These are phyloP conservation scores for Anoura caudifer DNA, from an alignment of 2,113 vertebrate species.

Conservation along the genomic window DNA sequence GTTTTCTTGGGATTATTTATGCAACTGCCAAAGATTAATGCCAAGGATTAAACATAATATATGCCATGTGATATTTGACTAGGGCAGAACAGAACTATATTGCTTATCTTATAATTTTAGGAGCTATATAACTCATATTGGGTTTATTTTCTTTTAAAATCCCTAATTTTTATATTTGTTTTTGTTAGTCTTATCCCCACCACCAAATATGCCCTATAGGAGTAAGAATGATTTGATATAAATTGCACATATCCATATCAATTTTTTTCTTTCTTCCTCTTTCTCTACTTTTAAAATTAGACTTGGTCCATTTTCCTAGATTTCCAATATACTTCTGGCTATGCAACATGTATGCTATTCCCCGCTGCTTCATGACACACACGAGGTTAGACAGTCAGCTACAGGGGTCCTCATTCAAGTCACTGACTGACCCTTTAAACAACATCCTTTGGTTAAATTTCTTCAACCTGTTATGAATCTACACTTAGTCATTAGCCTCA, in stretches of 20 bases:
- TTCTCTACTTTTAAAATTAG: not conserved
- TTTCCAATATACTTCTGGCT: not conserved
- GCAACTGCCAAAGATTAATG: not conserved
- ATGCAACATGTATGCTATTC: not conserved
- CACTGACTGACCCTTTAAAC: not conserved
- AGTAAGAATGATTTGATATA: not conserved
- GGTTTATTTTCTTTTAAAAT: constrained; percentile 12
- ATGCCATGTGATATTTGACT: not conserved
- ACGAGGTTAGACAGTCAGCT: not conserved
- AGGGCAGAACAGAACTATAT: not conserved
- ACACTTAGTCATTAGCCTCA: not conserved
- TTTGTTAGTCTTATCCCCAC: not conserved
- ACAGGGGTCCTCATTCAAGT: not conserved
- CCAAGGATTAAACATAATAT: not conserved
- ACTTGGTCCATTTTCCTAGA: not conserved
- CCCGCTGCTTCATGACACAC: not conserved
- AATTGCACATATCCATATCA: not conserved
- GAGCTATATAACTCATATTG: not conserved
- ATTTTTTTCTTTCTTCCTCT: not conserved
- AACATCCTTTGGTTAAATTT: not conserved
- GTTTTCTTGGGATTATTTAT: not conserved
- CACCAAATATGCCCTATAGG: not conserved
- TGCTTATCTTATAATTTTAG: not conserved
- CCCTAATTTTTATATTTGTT: not conserved
- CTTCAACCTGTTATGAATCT: not conserved